Evolutionary conservation across 2,888 invertebrate species (phyloP), one percentile per base, ranked within the genome.

Genomic region (Drosophila falleni): DNA sequence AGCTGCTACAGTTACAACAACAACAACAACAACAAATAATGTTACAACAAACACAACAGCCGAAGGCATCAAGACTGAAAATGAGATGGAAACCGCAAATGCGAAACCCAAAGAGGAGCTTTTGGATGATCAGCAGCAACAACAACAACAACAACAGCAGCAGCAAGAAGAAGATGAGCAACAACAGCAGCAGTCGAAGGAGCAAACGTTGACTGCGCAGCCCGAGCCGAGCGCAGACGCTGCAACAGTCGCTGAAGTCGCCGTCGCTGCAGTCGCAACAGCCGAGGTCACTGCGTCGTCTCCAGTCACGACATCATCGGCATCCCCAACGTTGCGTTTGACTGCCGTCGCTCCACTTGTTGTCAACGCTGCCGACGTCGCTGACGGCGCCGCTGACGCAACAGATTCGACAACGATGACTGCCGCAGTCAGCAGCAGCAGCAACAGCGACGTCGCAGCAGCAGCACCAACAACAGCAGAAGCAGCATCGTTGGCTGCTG

Each of bases 271-370:
- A 44, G 33, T 23, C 10, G 37, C 13, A 63, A 37, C 15, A 70
- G 49, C 53, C 64, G 67, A 56, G 56, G 59, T 60, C 56, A 58
- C 53, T 60, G 11, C 59, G 41, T 42, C 66, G 42, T 47, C 55
- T 56, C 44, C 60, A 59, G 61, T 44, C 35, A 44, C 63, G 56
- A 37, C 65, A 33, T 31, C 54, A 39, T 50, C 72, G 62, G 65
- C 68, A 68, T 67, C 62, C 60, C 66, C 65, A 67, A 29, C 29
- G 54, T 29, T 41, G 33, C 54, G 15, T 46, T 29, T 31, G 16
- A 44, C 11, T 19, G 26, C 15, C 51, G 66, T 50, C 53, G 74
- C 79, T 81, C 80, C 88, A 86, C 80, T 85, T 85, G 89, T 89
- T 87, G 89, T 80, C 72, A 69, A 69, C 56, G 74, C 83, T 77